Percentiles rank a stretch among this genome's conserved stretches.
phyloP scores from a whole-genome alignment of 2,113 vertebrate genomes.

The Ceyx margarethae region DNA sequence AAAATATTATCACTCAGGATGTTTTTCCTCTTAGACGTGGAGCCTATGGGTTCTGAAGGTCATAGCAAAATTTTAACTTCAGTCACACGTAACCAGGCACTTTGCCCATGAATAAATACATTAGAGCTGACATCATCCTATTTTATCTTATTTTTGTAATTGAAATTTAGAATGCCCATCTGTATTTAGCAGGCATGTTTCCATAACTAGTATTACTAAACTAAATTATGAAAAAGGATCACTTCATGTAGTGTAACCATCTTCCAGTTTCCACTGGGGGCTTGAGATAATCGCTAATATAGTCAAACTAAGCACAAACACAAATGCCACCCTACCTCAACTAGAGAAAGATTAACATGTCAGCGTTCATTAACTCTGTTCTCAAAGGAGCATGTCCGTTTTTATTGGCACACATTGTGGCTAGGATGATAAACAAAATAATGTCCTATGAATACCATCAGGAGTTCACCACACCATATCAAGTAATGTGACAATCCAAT shows the following conservation, averaged over 20 bases:
- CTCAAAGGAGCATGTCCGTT: conserved; percentile 47
- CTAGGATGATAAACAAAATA: conserved; percentile 9
- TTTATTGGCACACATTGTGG: conserved; percentile 9
- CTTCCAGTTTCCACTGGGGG: not conserved
- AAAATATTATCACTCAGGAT: not conserved
- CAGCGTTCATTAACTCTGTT: conserved; percentile 14
- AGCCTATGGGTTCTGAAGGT: not conserved
- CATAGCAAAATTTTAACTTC: not conserved
- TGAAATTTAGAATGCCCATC: not conserved
- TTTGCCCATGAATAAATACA: not conserved
- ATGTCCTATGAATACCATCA: conserved; percentile 42
- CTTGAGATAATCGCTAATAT: not conserved
- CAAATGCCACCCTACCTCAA: not conserved
- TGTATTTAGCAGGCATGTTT: not conserved
- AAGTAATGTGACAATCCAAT: conserved; percentile 58
- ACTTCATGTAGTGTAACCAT: not conserved
- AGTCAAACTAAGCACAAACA: not conserved
- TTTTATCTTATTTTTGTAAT: not conserved
- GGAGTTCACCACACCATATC: conserved; percentile 52
- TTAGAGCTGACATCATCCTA: not conserved
- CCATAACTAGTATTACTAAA: not conserved
- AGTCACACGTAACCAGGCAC: not conserved
- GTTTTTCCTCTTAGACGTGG: not conserved
- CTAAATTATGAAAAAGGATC: not conserved
- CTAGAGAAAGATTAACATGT: not conserved